These are phyloP conservation scores for Bagarius yarrelli DNA, from an alignment of 2,113 vertebrate genomes.

Conservation along the genomic window DNA sequence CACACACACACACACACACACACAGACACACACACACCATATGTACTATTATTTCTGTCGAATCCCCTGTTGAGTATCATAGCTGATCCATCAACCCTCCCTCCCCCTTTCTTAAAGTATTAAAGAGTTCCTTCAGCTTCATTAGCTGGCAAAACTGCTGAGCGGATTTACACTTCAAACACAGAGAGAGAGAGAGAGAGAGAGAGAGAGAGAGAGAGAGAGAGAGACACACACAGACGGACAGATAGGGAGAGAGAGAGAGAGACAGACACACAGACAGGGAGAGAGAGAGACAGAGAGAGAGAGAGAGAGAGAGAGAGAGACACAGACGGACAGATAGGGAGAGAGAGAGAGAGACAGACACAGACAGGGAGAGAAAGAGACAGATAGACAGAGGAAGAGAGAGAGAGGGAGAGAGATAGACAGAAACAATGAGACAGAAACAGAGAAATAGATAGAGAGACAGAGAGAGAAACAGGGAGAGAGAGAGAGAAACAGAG, in stretches of 20 bases:
- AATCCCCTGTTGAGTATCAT: neutral
- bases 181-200: constrained; percentile 23
- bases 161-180: constrained; percentile 62
- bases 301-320: too few relatives aligned
- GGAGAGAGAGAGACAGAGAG: too few relatives aligned
- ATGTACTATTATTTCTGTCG: neutral
- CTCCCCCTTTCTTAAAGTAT: constrained; percentile 47
- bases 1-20: neutral
- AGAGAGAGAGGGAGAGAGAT: too few relatives aligned
- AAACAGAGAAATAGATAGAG: constrained; percentile 22
- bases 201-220: constrained; percentile 27
- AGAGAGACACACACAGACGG: constrained; percentile 23
- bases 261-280: too few relatives aligned
- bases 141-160: constrained; percentile 56
- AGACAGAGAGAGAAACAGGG: constrained; percentile 25
- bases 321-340: too few relatives aligned
- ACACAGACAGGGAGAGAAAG: too few relatives aligned
- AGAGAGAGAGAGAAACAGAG: constrained; percentile 21
- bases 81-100: neutral
- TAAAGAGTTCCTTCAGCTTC: constrained; percentile 47
- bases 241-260: constrained; percentile 20
- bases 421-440: too few relatives aligned
- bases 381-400: too few relatives aligned
- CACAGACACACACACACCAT: neutral
- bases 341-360: too few relatives aligned